Evolutionary conservation across 1,140 invertebrate genomes (phyloP), one percentile per base, ranked within the genome.

Genomic region (Babylonia areolata): DNA sequence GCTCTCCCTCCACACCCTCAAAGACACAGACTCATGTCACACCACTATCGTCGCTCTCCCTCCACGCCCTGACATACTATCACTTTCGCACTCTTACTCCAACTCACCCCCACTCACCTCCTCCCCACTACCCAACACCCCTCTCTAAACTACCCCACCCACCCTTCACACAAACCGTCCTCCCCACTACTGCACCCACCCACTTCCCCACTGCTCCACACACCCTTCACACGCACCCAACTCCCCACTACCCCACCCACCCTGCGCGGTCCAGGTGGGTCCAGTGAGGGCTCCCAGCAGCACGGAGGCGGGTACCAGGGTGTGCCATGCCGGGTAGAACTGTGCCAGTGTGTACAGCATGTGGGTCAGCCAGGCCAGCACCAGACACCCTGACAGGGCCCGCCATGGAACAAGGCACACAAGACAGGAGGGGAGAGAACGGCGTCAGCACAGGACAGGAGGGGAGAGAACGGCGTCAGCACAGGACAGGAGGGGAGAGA

Each of bases 311-410:
- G 91, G 91, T 15, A 91, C 87, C 81, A 92, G 77, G 28, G 91
- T 92, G 1, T 80, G 73, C 58, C 88, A 93, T n/a, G 86, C 85
- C 17, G 92, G 89, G 87, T 90, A 90, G 83, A 91, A 92, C 5
- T 97, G 97, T 17, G 91, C 86, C 35, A 88, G 79, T 35, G 88
- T 88, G 86, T 91, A 94, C 17, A 93, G 54, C 28, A 89, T 73
- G 84, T 91, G 89, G 69, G 64, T 89, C 85, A 31, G 91, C 37
- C 17, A 87, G 11, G 35, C 86, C 80, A 28, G 90, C 89, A 37
- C 90, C 77, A 17, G 88, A 64, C 20, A 91, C 85, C 2, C 82
- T 84, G 82, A 3, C 75, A 40, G 33, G 37, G n/a, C n/a, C n/a
- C n/a, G n/a, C n/a, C 2, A 78, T 3, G 37, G n/a, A 78, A 78